phyloP scores from a whole-genome alignment of 2,797 vertebrate species.

The Lophotriccus pileatus region DNA sequence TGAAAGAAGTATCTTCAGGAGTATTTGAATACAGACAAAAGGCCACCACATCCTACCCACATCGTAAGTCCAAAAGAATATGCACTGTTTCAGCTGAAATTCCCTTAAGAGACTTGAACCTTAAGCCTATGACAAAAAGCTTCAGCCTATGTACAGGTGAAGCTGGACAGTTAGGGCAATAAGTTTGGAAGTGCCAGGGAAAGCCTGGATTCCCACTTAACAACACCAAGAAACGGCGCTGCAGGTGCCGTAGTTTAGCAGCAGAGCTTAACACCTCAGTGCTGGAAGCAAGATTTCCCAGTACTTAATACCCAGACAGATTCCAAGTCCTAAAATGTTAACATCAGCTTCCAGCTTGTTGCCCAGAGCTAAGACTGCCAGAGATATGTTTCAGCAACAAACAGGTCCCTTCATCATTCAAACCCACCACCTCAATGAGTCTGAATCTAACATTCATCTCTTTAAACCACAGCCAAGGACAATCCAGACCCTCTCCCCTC shows the following conservation, averaged over 20 bases:
- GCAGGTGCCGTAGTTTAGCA: neutral
- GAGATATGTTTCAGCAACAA: fast-evolving
- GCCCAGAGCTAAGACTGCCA: neutral
- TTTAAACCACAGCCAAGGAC: neutral
- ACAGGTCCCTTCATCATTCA: neutral
- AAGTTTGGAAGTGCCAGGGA: neutral
- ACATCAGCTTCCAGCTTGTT: neutral
- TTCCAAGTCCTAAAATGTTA: neutral
- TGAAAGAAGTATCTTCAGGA: neutral
- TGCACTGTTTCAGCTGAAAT: neutral
- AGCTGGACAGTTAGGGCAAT: neutral
- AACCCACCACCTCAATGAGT: neutral
- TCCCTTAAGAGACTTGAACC: neutral
- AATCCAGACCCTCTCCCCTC: fast-evolving
- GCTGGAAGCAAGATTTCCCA: neutral
- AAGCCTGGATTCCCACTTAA: neutral
- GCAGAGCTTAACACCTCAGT: neutral
- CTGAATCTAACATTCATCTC: neutral
- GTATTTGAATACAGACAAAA: neutral
- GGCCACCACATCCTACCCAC: neutral
- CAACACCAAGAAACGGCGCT: neutral
- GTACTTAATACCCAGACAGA: neutral
- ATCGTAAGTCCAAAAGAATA: neutral
- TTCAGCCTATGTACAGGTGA: neutral
- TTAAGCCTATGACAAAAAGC: neutral